These are phyloP conservation scores for Sitta europaea DNA, from an alignment of 2,113 vertebrate genomes.

Conservation along the genomic window DNA sequence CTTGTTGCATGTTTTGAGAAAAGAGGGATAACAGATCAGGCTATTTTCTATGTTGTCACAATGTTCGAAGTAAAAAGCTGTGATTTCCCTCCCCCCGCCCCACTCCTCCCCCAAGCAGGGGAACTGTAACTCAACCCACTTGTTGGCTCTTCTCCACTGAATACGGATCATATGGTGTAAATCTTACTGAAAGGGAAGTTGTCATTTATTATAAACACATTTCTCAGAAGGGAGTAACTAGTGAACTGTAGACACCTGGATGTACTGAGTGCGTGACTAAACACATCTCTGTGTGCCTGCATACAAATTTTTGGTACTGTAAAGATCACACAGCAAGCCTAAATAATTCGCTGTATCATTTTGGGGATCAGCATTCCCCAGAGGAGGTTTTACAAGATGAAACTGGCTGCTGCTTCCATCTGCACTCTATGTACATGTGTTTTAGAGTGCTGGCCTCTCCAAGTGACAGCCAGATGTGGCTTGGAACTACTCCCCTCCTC, in stretches of 20 bases:
- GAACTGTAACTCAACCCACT: background rate
- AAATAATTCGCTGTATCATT: background rate
- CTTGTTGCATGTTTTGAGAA: background rate
- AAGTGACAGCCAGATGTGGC: background rate
- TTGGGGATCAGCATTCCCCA: background rate
- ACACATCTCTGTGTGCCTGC: background rate
- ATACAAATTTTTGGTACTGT: background rate
- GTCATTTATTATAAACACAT: background rate
- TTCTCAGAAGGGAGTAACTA: background rate
- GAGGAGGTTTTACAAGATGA: background rate
- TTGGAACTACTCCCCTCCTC: background rate
- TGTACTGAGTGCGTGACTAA: background rate
- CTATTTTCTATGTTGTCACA: accelerated
- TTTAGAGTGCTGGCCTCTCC: background rate
- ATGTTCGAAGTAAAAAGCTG: background rate
- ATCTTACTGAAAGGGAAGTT: background rate
- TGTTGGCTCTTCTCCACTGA: background rate
- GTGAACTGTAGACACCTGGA: background rate
- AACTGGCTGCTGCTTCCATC: background rate
- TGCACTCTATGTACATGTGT: background rate
- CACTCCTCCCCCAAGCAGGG: background rate
- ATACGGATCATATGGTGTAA: background rate
- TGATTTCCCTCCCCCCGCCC: background rate
- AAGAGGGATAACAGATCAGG: background rate
- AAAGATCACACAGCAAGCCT: background rate